Conservation (phyloP, 2,888 invertebrate species). For the Cerceris rybyensis region DNA sequence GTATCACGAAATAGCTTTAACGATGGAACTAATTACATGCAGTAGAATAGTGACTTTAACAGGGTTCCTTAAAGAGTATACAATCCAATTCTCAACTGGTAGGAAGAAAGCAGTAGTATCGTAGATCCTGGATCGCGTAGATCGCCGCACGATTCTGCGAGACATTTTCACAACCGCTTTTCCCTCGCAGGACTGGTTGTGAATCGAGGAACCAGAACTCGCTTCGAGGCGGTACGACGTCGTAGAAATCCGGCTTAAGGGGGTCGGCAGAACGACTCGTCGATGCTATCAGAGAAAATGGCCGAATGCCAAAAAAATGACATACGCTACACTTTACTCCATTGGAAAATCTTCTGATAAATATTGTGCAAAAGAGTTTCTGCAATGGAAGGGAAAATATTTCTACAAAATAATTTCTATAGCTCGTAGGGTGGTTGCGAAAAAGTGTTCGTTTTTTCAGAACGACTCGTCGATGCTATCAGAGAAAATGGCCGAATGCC, state of each 20-base stretch:
- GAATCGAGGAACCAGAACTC: conserved; percentile 68
- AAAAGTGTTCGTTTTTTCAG: neutral
- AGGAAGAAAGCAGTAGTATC: conserved; percentile 7
- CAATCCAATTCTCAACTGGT: conserved; percentile 34
- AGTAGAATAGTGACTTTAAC: neutral
- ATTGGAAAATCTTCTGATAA: neutral
- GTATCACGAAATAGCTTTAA: conserved; percentile 15
- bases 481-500: conserved; percentile 37
- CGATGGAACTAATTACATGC: conserved; percentile 27
- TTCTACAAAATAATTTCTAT: too few species aligned
- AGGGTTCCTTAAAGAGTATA: conserved; percentile 24
- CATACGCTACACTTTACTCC: neutral
- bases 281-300: conserved; percentile 48
- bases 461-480: conserved; percentile 38
- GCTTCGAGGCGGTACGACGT: conserved; percentile 45
- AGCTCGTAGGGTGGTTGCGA: neutral
- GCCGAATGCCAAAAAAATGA: conserved; percentile 3
- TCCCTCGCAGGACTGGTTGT: conserved; percentile 70
- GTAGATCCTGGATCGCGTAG: conserved; percentile 48
- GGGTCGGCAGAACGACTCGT: conserved; percentile 50
- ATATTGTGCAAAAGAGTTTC: neutral
- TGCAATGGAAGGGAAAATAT: too few species aligned
- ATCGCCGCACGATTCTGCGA: conserved; percentile 45
- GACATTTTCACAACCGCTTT: conserved; percentile 77
- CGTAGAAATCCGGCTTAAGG: conserved; percentile 59